Evolutionary conservation across 2,797 vertebrate genomes (phyloP), one percentile per base, ranked within the genome.

Genomic region (Anguilla anguilla): DNA sequence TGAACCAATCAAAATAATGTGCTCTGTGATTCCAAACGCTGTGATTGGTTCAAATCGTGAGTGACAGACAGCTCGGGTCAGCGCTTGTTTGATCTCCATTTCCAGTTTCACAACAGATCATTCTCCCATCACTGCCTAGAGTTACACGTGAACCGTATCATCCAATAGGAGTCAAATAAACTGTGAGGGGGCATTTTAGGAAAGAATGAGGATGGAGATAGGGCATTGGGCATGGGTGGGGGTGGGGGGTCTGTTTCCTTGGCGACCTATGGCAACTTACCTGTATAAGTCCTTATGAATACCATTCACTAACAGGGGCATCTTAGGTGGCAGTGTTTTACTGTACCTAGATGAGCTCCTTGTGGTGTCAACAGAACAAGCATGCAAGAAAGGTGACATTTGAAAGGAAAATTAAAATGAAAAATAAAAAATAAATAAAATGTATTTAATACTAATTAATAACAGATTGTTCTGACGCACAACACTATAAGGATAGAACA

Each of bases 291-390:
- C 93, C 94, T 96, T 97, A 92, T 93, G 94, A 94, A 94, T 94
- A 93, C 95, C 91, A 92, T 94, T 97, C 93, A 96, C 96, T 96
- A 98, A 95, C 91, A 98, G 96, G 91, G 96, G 96, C 97, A 97
- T 97, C 97, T 95, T 97, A 94, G 96, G 96, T 81, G 96, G 97
- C 90, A 97, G 95, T 90, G 94, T 96, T 95, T 96, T 96, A 96
- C 90, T 96, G 91, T 95, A 94, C 92, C 95, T 97, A 96, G 95
- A 87, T 94, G 95, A 94, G 91, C 93, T 96, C 95, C 97, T 97
- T 95, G 91, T 91, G 88, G 11, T 91, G 83, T 92, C 88, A 90
- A 91, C 88, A 94, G 85, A 88, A 94, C 90, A 59, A 25, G 74
- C 86, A 87, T 83, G 83, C 86, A 72, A 59, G 28, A 64, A 64